phyloP scores from a whole-genome alignment of 2,888 invertebrate genomes.

The Corythucha ciliata region DNA sequence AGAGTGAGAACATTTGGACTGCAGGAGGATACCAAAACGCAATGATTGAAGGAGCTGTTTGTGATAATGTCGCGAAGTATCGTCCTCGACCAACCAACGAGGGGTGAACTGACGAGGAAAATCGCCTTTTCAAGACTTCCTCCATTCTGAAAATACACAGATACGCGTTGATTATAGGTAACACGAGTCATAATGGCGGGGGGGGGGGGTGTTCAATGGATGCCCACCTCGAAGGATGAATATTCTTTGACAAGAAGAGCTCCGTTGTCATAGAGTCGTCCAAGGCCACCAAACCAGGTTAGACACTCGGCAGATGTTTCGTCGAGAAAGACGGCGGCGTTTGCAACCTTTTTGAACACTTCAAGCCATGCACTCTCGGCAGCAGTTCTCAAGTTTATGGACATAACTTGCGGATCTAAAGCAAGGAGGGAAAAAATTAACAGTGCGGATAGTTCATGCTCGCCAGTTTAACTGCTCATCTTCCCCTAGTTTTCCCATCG shows the following conservation, averaged over 20 bases:
- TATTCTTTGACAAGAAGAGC: conserved; percentile 55
- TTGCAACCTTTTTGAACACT: conserved; percentile 50
- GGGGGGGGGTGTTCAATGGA: too few species aligned
- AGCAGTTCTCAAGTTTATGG: conserved; percentile 25
- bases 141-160: too few species aligned
- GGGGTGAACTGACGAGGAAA: conserved; percentile 50
- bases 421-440: too few species aligned
- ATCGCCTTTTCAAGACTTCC: conserved; percentile 44
- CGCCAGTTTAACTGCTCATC: too few species aligned
- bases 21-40: conserved; percentile 51
- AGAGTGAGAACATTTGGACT: conserved; percentile 49
- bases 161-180: too few species aligned
- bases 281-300: conserved; percentile 60
- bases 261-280: conserved; percentile 50
- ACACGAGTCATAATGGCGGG: too few species aligned
- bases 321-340: conserved; percentile 57
- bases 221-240: conserved; percentile 52
- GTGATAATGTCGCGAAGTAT: conserved; percentile 52
- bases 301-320: conserved; percentile 54
- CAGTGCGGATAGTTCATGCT: too few species aligned
- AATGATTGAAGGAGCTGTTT: conserved; percentile 52
- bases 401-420: too few species aligned
- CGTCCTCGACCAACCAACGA: conserved; percentile 47
- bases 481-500: too few species aligned
- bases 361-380: conserved; percentile 51